These are phyloP conservation scores for Eledone cirrhosa DNA, from an alignment of 2,888 invertebrate species.

Conservation along the genomic window DNA sequence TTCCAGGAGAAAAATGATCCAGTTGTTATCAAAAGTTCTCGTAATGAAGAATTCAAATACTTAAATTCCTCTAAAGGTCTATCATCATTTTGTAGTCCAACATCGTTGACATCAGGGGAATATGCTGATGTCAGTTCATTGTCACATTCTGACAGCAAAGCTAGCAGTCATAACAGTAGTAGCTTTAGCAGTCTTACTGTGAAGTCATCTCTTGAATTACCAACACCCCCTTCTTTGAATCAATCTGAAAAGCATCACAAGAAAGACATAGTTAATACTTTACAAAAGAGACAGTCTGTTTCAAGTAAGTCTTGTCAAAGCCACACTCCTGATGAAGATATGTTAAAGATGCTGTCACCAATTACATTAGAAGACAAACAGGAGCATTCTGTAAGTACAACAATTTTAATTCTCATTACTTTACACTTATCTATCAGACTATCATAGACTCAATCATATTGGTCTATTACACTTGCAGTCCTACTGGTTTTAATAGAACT, in stretches of 20 bases:
- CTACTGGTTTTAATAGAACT: no score
- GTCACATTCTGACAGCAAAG: constrained; percentile 41
- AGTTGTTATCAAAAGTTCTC: constrained; percentile 26
- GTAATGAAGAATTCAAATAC: constrained; percentile 30
- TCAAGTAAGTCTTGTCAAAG: background rate
- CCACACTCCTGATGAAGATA: constrained; percentile 14
- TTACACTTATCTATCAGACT: no score
- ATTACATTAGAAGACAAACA: constrained; percentile 12
- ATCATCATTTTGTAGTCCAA: constrained; percentile 51
- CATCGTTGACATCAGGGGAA: constrained; percentile 57
- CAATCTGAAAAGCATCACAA: background rate
- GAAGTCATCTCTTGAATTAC: constrained; percentile 4
- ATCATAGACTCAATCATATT: no score
- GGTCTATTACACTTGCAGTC: no score
- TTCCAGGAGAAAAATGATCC: constrained; percentile 32
- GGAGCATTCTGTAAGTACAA: constrained; percentile 5
- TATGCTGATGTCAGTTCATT: constrained; percentile 51
- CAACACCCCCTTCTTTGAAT: background rate
- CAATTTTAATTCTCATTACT: no score
- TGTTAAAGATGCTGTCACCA: constrained; percentile 8
- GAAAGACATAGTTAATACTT: background rate
- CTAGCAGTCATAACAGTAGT: constrained; percentile 15
- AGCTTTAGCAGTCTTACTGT: background rate
- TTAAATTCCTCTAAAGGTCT: constrained; percentile 30
- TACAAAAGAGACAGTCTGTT: background rate